Evolutionary conservation across 1,140 invertebrate species (phyloP).

Genomic region (Bombus waltoni): DNA sequence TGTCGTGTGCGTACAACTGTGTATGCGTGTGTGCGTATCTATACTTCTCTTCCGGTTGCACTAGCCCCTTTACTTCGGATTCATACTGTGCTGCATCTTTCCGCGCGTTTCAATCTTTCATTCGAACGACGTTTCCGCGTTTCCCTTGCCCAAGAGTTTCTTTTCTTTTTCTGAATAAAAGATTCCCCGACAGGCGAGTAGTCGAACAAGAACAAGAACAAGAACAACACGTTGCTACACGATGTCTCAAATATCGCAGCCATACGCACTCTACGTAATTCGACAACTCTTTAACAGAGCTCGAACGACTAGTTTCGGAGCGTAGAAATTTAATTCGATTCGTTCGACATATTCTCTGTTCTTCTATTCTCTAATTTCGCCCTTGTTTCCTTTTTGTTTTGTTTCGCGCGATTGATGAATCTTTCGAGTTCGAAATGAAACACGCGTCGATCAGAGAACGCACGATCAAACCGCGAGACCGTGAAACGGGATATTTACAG

Average conservation of each 20-base stretch:
- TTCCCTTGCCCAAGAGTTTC: not conserved
- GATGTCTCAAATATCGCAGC: not conserved
- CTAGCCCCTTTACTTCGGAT: not conserved
- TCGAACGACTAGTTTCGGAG: not conserved
- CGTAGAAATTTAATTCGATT: not conserved
- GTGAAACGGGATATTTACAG: constrained; percentile 10
- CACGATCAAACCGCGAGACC: not conserved
- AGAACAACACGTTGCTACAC: not conserved
- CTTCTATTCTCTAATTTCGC: not conserved
- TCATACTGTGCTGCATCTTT: not conserved
- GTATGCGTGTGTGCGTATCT: constrained; percentile 38
- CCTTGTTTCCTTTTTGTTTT: not conserved
- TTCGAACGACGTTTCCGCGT: not conserved
- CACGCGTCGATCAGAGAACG: not conserved
- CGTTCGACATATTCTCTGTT: not conserved
- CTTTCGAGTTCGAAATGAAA: not conserved
- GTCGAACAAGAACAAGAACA: not conserved
- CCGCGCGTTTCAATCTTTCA: constrained; percentile 21
- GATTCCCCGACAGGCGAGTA: not conserved
- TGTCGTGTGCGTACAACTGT: constrained; percentile 45
- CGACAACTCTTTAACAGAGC: not conserved
- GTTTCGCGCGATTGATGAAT: not conserved
- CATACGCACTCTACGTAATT: not conserved
- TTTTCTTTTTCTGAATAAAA: not conserved
- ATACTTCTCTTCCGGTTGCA: not conserved